Evolutionary conservation across 2,797 vertebrate species (phyloP).

Genomic region (Mionectes olivaceus): DNA sequence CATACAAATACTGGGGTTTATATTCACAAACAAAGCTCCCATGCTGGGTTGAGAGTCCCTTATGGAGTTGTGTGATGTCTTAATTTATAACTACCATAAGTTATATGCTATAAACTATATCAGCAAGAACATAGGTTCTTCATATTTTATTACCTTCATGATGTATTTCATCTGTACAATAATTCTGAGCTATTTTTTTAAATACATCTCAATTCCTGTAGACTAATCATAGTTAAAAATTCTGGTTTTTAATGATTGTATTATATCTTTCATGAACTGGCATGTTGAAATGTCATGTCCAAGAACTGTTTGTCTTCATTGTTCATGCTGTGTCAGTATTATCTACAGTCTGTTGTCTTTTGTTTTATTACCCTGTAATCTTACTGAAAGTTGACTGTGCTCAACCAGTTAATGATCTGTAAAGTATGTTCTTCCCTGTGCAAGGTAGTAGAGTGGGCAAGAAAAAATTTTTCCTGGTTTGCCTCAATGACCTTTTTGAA

Average conservation of each 20-base stretch:
- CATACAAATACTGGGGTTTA: not conserved
- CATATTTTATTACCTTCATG: not conserved
- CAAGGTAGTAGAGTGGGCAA: not conserved
- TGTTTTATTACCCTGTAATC: not conserved
- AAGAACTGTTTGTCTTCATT: not conserved
- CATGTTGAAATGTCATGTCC: not conserved
- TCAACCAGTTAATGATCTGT: not conserved
- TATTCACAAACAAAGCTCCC: not conserved
- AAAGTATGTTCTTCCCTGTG: not conserved
- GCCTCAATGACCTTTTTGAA: not conserved
- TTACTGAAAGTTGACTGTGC: not conserved
- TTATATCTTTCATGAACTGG: not conserved
- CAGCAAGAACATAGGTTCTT: not conserved
- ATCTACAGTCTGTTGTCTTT: not conserved
- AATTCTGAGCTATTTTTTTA: not conserved
- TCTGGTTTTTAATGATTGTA: not conserved
- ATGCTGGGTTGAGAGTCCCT: not conserved
- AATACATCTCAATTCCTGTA: not conserved
- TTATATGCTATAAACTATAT: not conserved
- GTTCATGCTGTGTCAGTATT: not conserved
- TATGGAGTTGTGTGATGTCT: not conserved
- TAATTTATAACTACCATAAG: not conserved
- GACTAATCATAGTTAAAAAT: not conserved
- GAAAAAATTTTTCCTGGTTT: not conserved
- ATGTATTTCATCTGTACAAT: not conserved